Base-by-base conservation (phyloP, 2,888 invertebrate genomes). In the Thecocarcelia acutangulata region DNA sequence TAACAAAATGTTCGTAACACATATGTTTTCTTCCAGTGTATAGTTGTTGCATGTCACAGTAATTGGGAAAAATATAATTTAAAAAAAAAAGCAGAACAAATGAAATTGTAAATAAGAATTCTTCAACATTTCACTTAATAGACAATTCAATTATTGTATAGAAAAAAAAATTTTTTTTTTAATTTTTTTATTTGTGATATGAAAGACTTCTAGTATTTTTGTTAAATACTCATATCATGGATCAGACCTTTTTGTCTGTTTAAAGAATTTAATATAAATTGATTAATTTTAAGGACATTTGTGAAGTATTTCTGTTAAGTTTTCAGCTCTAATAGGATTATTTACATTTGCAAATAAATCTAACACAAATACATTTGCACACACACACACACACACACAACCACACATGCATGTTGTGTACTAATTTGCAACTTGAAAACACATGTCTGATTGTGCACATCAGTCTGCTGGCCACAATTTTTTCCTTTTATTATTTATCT, bases 251-350 rank as follows among this genome's bases (percentile, higher is more conserved):
- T n/a, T n/a, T n/a, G n/a, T n/a, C 21, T 17, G 17, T 56, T 69
- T 19, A 40, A 56, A 28, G 44, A 11, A 68, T 75, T 76, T 72
- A 46, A 64, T 66, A 73, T 33, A 81, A 81, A 81, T 76, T 68
- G 40, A 72, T 81, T 68, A 76, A 68, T 72, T 76, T 68, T 56
- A 59, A 68, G 56, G 61, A 74, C 37, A 76, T 72, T 76, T 80
- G 46, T 63, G n/a, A 58, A 69, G 58, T 58, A 50, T 63, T 46
- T 69, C 68, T 50, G 42, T 21, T 50, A 58, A 63, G 48, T 19
- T 15, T 69, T 80, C 63, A 52, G 68, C 46, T 40, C 50, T 44
- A 76, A 81, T 15, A 56, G 72, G 61, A 76, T 76, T 76, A 81
- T 76, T 66, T 37, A 56, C 54, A 61, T 42, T 46, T 56, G 33